phyloP scores from a whole-genome alignment of 2,888 invertebrate species.

The Tholera decimalis region DNA sequence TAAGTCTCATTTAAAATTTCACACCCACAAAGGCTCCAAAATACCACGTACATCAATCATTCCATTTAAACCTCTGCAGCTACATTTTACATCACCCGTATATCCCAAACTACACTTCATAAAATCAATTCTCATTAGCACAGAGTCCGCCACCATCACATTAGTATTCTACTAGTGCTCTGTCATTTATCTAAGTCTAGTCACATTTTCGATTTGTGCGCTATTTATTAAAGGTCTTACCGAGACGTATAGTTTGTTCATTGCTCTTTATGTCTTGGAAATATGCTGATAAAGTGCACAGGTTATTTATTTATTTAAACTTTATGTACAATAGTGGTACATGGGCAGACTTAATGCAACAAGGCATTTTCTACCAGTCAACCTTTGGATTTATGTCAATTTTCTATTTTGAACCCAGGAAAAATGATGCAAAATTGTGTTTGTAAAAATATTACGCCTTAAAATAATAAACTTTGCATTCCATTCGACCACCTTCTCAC shows the following conservation, averaged over 20 bases:
- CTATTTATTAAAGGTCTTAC: slow-evolving; percentile 41
- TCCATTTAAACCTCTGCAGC: slow-evolving; percentile 4
- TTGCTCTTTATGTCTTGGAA: slow-evolving; percentile 3
- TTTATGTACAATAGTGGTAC: no score
- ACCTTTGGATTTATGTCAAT: no score
- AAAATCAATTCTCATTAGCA: slow-evolving; percentile 62
- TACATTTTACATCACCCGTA: slow-evolving; percentile 40
- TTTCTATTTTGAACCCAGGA: no score
- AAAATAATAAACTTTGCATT: no score
- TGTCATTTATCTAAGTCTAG: slow-evolving; percentile 61
- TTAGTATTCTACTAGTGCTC: slow-evolving; percentile 52
- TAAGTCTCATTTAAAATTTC: neutral
- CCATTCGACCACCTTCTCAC: no score
- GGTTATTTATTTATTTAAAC: no score
- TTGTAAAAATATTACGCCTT: no score
- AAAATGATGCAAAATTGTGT: no score
- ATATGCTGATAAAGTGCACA: neutral
- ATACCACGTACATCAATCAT: slow-evolving; percentile 16
- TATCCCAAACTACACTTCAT: slow-evolving; percentile 30
- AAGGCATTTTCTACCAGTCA: no score
- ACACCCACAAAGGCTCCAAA: neutral
- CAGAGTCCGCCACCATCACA: slow-evolving; percentile 41
- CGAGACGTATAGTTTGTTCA: slow-evolving; percentile 26
- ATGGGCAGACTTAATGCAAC: no score
- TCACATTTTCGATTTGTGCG: slow-evolving; percentile 57